Evolutionary conservation across 2,113 vertebrate genomes (phyloP), one percentile per base, ranked within the genome.

Genomic region (Anarhynchus alexandrinus): DNA sequence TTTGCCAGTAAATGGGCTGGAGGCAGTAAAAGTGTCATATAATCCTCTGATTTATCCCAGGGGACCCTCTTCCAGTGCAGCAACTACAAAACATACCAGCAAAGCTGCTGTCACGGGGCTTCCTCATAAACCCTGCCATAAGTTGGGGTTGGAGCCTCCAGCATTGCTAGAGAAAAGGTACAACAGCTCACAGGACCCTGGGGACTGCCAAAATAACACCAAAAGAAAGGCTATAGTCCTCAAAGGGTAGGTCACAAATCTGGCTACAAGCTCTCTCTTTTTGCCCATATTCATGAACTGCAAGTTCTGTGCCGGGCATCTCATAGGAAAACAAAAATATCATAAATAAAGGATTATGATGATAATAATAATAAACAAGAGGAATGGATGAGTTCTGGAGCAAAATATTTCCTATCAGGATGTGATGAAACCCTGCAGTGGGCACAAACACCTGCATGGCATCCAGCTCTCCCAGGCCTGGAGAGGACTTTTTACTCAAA

Each of bases 131-230:
- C 6, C 2, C 12, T 82, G 27, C 18, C 6, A 1, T 32, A 57
- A 23, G 0, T 15, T 32, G 23, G 5, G 6, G 3, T 3, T 84
- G n/a, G 36, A 85, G 54, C 14, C 8, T 65, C 47, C 0, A 0
- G 15, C 0, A 0, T 21, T 32, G 10, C 34, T 64, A 40, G 4
- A 64, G 64, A 57, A 88, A 91, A 84, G 6, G 12, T 58, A 30
- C 10, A 65, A 21, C n/a, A 76, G 9, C 16, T 81, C 54, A n/a
- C 34, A 62, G 26, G 29, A 59, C 13, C 7, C 20, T 23, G 6
- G 12, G 11, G 34, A 62, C 6, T 77, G 34, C 22, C 34, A 70
- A 58, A 92, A 40, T 38, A n/a, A 29, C 17, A 25, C 19, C 42
- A 59, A 59, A 58, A 84, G 18, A 58, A 88, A 86, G 25, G 14